A percentile compares a stretch with the other conserved stretches of the same genome.
These are phyloP conservation scores for Hyles euphorbiae DNA, from an alignment of 1,140 invertebrate genomes.

Conservation along the genomic window DNA sequence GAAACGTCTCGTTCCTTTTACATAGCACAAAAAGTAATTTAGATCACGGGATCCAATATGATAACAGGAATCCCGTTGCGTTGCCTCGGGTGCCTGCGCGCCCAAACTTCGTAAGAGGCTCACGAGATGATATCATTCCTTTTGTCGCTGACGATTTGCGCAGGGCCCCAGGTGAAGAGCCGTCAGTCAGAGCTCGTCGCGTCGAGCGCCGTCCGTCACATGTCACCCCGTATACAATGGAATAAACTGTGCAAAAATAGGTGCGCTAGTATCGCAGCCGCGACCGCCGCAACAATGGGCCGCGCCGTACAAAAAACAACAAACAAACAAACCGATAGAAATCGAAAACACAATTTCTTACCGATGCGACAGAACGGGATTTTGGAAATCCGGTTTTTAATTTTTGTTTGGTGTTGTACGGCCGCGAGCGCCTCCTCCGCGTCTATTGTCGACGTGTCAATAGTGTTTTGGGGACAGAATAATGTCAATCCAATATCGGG, in stretches of 20 bases:
- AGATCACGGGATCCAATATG: constrained; percentile 57
- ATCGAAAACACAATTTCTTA: constrained; percentile 71
- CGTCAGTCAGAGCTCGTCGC: constrained; percentile 1
- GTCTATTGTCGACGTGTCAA: constrained; percentile 53
- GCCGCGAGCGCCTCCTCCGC: constrained; percentile 35
- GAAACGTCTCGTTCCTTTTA: constrained; percentile 45
- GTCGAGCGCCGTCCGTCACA: constrained; percentile 51
- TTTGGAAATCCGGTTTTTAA: constrained; percentile 72
- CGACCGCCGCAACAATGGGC: constrained; percentile 56
- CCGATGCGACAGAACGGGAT: constrained; percentile 66
- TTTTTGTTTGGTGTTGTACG: constrained; percentile 48
- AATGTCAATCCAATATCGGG: constrained; percentile 33
- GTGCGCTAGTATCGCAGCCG: constrained; percentile 57
- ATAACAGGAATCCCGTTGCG: constrained; percentile 71
- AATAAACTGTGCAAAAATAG: constrained; percentile 69
- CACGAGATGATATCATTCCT: constrained; percentile 19
- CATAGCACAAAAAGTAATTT: constrained; percentile 63
- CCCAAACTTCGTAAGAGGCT: constrained; percentile 10
- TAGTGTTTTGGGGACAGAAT: constrained; percentile 36
- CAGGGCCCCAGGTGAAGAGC: not conserved
- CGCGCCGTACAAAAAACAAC: constrained; percentile 29
- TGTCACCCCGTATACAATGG: constrained; percentile 67
- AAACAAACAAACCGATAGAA: constrained; percentile 74
- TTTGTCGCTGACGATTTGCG: constrained; percentile 24
- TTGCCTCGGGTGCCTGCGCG: constrained; percentile 45